Evolutionary conservation across 2,797 vertebrate species (phyloP), one percentile per base, ranked within the genome.

Genomic region (Rousettus madagascariensis): DNA sequence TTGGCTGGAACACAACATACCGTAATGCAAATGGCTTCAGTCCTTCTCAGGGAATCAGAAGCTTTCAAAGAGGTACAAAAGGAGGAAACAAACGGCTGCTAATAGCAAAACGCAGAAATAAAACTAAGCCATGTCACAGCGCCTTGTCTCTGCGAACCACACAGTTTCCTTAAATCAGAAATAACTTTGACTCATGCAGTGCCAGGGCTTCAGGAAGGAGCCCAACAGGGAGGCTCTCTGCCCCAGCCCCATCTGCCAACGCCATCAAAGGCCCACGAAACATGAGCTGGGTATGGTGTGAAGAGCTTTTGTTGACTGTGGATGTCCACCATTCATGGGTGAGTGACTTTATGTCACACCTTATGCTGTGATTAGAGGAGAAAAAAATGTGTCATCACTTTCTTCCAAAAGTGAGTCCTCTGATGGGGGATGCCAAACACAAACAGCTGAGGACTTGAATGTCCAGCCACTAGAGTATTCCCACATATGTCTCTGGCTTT

Each of bases 21-120:
- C 88, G 65, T 90, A 86, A 95, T 96, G 87, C 94, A 97, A 95
- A 97, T 79, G 16, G 7, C 1, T 53, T 33, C 84, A 43, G 3
- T 43, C 33, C 82, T 93, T 74, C 30, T 55, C 55, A 2, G 9
- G 72, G 87, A 93, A 84, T 66, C 38, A 0, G 13, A 71, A 82
- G 78, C 84, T 83, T 92, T 96, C 95, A 88, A 95, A 95, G 86
- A 78, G 28, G 30, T 61, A 49, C 22, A 59, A 91, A 86, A 84
- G 51, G 66, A 65, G n/a, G 74, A 43, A 93, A 94, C 72, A 87
- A 86, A 90, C 83, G 30, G 61, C 51, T 94, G 92, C 63, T 92
- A 72, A 94, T 95, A 95, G 87, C 28, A 43, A 88, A 94, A 61
- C 8, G 65, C 0, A 90, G 86, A 95, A 86, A 74, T 51, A 79